These are phyloP conservation scores for Drosophila miranda DNA, from an alignment of 1,140 invertebrate genomes.

Conservation along the genomic window DNA sequence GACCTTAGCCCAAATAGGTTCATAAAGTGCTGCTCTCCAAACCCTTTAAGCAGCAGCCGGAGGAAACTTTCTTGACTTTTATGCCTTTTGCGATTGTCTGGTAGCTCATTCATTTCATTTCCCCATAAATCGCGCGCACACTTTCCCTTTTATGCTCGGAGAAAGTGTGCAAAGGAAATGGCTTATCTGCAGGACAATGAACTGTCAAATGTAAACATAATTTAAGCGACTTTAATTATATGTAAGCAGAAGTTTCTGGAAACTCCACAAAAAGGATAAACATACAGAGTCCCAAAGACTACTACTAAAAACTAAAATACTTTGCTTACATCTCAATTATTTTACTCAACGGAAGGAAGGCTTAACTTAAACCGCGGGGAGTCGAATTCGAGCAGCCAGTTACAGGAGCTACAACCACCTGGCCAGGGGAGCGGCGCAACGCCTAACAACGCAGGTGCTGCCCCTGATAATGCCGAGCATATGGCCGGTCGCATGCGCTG, in stretches of 20 bases:
- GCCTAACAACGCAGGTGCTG: no score
- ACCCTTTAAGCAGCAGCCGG: slow-evolving; percentile 42
- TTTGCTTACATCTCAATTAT: slow-evolving; percentile 33
- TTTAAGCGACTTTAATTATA: no score
- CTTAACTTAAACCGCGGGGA: background rate
- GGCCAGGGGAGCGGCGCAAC: slow-evolving; percentile 23
- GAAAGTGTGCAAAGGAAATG: no score
- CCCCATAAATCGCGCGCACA: slow-evolving; percentile 25
- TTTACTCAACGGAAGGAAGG: slow-evolving; percentile 31
- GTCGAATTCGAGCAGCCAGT: slow-evolving; percentile 8
- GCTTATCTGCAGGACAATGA: no score
- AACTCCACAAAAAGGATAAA: no score
- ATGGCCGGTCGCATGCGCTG: slow-evolving; percentile 57
- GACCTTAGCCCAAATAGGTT: slow-evolving; percentile 71
- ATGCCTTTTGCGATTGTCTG: slow-evolving; percentile 35
- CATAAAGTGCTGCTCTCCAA: slow-evolving; percentile 25
- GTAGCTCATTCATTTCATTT: slow-evolving; percentile 32
- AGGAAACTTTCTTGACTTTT: slow-evolving; percentile 29
- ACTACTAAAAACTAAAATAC: slow-evolving; percentile 24
- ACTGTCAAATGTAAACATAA: no score
- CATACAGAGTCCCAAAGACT: no score
- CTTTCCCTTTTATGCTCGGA: no score
- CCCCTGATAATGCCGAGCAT: slow-evolving; percentile 44
- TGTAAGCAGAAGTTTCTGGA: no score
- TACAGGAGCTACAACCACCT: slow-evolving; percentile 29